A percentile compares a stretch with the other conserved stretches of the same genome.
These are phyloP conservation scores for Scelioninae gen. 1 DNA, from an alignment of 2,888 invertebrate species.

Conservation along the genomic window DNA sequence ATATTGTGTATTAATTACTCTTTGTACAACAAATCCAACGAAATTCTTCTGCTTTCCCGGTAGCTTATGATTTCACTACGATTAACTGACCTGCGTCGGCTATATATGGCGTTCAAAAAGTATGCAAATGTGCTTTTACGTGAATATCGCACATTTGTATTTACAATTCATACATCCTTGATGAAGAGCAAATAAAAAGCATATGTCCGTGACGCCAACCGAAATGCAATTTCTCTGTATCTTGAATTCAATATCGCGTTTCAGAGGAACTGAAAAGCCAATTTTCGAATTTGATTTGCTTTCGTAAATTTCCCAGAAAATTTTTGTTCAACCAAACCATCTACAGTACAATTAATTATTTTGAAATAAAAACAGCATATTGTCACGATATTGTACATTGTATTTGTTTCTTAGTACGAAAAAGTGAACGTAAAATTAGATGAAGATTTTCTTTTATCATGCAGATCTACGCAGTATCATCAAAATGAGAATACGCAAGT, in stretches of 20 bases:
- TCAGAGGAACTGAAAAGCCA: neutral
- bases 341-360: neutral
- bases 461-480: neutral
- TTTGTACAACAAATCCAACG: neutral
- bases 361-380: too few species aligned
- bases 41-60: constrained; percentile 1
- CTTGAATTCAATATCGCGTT: constrained; percentile 12
- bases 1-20: constrained; percentile 10
- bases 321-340: neutral
- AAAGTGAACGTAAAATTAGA: neutral
- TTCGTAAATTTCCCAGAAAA: neutral
- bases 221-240: constrained; percentile 26
- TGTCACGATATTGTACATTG: too few species aligned
- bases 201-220: constrained; percentile 8
- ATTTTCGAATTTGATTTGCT: neutral
- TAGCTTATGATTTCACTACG: neutral
- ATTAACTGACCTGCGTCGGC: neutral
- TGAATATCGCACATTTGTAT: constrained; percentile 16
- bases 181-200: constrained; percentile 44
- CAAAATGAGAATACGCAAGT: neutral
- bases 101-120: neutral
- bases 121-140: constrained; percentile 12
- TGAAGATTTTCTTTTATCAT: constrained; percentile 1
- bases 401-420: too few species aligned
- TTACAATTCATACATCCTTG: constrained; percentile 18